Evolutionary conservation across 2,113 vertebrate genomes (phyloP), one percentile per base, ranked within the genome.

Genomic region (Orcinus orca): DNA sequence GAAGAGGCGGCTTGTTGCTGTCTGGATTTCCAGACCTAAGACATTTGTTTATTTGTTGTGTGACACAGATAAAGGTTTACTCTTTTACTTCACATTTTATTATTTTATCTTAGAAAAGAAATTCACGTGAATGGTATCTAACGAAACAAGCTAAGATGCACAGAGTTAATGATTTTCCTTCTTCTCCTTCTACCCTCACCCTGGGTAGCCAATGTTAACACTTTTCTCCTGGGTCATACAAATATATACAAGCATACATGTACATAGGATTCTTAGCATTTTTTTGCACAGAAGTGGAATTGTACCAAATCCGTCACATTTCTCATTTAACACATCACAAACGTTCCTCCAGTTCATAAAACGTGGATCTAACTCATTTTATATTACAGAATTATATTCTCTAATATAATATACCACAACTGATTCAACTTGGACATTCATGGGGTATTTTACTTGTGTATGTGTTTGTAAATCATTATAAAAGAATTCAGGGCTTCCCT

Each of bases 91-190:
- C 53, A 47, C 36, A 65, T 41, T 77, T 84, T 65, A 47, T 73
- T 92, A 68, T 77, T 74, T 81, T 71, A 55, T 88, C 38, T 84
- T 83, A 94, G 67, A 94, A 63, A 74, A 83, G 5, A 94, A 83
- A 88, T 74, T n/a, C 13, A 55, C 47, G 29, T 2, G 26, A 67
- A 70, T 84, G 17, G 55, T 67, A 67, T 31, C 17, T 80, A 90
- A 95, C 8, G 12, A 65, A 95, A 80, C 1, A 36, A 92, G 10
- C 29, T 44, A 77, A 71, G 12, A 71, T 18, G 8, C 23, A 79
- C 20, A 55, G 23, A 83, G 62, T 33, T 88, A 11, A 70, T 70
- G 8, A 77, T 79, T 88, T 92, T 20, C 44, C 26, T 82, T 20
- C 17, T 86, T 62, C 33, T 76, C 41, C 23, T 62, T 76, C n/a